Conservation (phyloP, 2,888 invertebrate species). For the Cryptocephalus primarius region DNA sequence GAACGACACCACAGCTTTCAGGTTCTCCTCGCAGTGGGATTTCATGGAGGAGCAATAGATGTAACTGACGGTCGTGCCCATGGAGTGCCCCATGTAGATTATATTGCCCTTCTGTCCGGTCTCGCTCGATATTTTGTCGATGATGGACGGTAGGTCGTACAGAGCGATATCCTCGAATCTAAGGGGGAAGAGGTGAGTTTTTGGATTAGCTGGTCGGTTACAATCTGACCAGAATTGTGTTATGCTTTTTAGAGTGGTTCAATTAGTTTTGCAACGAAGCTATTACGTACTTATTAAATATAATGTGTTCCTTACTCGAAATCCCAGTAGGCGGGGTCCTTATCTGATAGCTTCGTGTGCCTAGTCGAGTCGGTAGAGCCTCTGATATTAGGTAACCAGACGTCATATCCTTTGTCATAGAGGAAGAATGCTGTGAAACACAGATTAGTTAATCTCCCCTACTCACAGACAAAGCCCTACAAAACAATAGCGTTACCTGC, state of each 20-base stretch:
- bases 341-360: neutral
- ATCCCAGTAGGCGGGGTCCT: neutral
- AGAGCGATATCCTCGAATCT: slow-evolving; percentile 1
- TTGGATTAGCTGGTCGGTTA: no score
- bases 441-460: no score
- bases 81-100: neutral
- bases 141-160: neutral
- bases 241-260: no score
- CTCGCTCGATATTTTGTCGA: neutral
- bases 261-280: no score
- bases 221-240: no score
- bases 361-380: neutral
- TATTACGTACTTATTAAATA: no score
- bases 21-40: neutral
- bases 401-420: neutral
- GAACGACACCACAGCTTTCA: neutral
- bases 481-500: no score
- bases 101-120: neutral
- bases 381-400: neutral
- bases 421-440: neutral
- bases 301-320: neutral
- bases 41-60: neutral
- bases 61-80: slow-evolving; percentile 1
- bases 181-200: neutral
- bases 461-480: no score